Conservation (phyloP, 2,888 invertebrate species). For the Periphyllus acericola region DNA sequence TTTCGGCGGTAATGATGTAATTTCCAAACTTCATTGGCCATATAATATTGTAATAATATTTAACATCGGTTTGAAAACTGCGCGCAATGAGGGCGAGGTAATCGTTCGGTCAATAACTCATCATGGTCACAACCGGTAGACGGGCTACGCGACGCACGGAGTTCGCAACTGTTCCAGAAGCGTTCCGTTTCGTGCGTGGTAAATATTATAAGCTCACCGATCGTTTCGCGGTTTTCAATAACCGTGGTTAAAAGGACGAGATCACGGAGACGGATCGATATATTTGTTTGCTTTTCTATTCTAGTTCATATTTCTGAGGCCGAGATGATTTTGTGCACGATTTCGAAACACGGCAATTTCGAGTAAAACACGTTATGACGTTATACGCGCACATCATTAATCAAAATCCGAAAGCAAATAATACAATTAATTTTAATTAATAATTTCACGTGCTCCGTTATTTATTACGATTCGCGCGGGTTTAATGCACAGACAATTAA, state of each 20-base stretch:
- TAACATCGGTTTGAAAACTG: not conserved
- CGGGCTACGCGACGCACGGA: too few species aligned
- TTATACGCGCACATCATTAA: not conserved
- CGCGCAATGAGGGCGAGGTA: not conserved
- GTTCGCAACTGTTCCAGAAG: too few species aligned
- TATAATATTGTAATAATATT: slow-evolving; percentile 4
- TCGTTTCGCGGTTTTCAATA: too few species aligned
- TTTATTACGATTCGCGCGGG: not conserved
- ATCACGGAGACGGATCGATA: not conserved
- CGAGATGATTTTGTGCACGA: too few species aligned
- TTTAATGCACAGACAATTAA: not conserved
- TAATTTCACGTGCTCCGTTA: not conserved
- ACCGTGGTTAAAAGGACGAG: too few species aligned
- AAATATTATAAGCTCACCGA: too few species aligned
- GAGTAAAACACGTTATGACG: too few species aligned
- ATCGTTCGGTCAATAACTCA: not conserved
- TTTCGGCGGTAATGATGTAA: not conserved
- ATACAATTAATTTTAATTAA: slow-evolving; percentile 14
- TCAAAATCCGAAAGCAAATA: not conserved
- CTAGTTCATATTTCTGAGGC: too few species aligned
- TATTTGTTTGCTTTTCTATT: too few species aligned
- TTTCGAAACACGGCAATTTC: too few species aligned
- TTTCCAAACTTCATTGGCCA: slow-evolving; percentile 7
- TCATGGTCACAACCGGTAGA: slow-evolving; percentile 9
- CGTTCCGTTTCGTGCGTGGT: too few species aligned